Conservation (phyloP, 2,888 invertebrate species). For the Isotomurus palustris region DNA sequence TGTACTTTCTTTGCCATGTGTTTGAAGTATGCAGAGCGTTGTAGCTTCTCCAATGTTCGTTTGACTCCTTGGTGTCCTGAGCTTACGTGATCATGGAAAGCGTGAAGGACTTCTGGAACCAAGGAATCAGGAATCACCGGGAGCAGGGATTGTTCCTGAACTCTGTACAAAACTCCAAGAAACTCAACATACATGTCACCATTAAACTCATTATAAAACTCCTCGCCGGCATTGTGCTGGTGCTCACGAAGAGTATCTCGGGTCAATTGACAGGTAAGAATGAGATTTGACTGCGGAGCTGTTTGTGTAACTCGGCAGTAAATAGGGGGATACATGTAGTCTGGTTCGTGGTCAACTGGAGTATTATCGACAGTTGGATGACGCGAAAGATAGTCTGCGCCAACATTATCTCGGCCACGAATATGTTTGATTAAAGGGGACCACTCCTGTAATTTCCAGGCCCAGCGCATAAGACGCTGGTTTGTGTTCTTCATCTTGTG, state of each 20-base stretch:
- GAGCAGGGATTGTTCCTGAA: background rate
- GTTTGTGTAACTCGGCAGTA: background rate
- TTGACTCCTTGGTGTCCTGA: conserved; percentile 4
- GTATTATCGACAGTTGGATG: conserved; percentile 2
- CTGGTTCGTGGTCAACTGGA: background rate
- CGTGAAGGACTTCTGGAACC: background rate
- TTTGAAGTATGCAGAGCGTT: background rate
- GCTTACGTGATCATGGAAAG: background rate
- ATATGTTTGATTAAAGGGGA: conserved; percentile 4
- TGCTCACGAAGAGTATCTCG: background rate
- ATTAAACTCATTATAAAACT: background rate
- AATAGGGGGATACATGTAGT: background rate
- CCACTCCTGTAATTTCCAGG: conserved; percentile 12
- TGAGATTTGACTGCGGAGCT: background rate
- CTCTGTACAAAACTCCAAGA: no score
- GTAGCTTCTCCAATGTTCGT: background rate
- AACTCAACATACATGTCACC: conserved; percentile 3
- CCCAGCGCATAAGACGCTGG: conserved; percentile 14
- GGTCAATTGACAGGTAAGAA: background rate
- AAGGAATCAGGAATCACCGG: conserved; percentile 5
- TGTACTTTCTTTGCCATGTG: background rate
- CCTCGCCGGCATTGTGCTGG: background rate
- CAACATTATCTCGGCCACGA: conserved; percentile 3
- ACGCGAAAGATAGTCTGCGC: conserved; percentile 16
- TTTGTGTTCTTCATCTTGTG: conserved; percentile 4